Evolutionary conservation across 2,113 vertebrate species (phyloP).

Genomic region (Tupaia tana): DNA sequence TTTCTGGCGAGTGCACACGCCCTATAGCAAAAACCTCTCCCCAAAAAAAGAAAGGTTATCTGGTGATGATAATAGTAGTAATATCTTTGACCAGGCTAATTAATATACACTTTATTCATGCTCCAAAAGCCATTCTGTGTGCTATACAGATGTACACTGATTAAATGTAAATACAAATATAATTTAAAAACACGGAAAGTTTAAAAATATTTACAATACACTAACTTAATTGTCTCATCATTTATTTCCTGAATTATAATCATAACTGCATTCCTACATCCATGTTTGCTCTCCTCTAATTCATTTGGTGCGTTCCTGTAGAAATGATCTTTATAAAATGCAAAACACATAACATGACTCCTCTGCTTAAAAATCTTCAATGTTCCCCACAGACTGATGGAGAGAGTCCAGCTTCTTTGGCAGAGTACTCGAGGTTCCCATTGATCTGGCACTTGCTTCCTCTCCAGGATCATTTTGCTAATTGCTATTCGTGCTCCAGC

Average conservation of each 20-base stretch:
- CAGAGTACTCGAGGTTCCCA: not conserved
- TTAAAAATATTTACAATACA: not conserved
- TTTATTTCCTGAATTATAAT: not conserved
- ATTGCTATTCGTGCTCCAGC: not conserved
- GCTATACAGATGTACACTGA: too few relatives aligned
- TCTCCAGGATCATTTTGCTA: slow-evolving; percentile 20
- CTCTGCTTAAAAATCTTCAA: not conserved
- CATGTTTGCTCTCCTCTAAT: not conserved
- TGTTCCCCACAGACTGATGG: not conserved
- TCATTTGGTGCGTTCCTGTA: not conserved
- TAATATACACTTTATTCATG: too few relatives aligned
- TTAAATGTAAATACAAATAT: too few relatives aligned
- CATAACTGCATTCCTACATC: not conserved
- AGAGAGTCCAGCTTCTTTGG: slow-evolving; percentile 30
- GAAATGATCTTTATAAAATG: slow-evolving; percentile 26
- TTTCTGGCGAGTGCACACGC: too few relatives aligned
- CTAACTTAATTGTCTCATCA: not conserved
- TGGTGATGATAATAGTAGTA: too few relatives aligned
- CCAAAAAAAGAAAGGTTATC: too few relatives aligned
- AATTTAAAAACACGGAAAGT: not conserved
- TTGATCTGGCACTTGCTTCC: slow-evolving; percentile 21
- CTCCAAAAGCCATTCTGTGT: too few relatives aligned
- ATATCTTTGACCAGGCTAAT: too few relatives aligned
- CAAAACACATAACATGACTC: not conserved
- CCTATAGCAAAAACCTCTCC: too few relatives aligned